Evolutionary conservation across 2,888 invertebrate genomes (phyloP).

Genomic region (Silvanus unidentatus): DNA sequence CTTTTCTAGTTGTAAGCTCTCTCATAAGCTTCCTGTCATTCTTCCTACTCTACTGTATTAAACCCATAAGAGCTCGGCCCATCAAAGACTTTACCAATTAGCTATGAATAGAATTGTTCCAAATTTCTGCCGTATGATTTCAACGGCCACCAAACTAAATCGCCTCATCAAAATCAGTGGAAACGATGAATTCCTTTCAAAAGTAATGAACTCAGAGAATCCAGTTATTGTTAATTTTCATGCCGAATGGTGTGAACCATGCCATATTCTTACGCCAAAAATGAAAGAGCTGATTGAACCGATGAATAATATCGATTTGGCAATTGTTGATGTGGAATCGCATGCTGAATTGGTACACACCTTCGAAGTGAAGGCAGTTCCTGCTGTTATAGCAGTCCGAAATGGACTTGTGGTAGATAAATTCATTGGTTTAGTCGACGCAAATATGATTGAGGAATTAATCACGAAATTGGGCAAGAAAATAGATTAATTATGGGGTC

Average conservation of each 20-base stretch:
- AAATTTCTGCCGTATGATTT: conserved; percentile 10
- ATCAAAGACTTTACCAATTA: conserved; percentile 38
- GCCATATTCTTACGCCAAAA: conserved; percentile 80
- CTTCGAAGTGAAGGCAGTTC: conserved; percentile 77
- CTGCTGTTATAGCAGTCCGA: conserved; percentile 73
- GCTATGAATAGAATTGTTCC: conserved; percentile 15
- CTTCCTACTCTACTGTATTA: conserved; percentile 48
- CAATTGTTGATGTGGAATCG: conserved; percentile 75
- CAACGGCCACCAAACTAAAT: conserved; percentile 31
- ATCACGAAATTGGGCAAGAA: conserved; percentile 56
- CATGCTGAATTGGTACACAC: conserved; percentile 78
- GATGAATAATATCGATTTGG: conserved; percentile 66
- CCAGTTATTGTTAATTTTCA: conserved; percentile 89
- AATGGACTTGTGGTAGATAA: conserved; percentile 81
- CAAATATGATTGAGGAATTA: conserved; percentile 71
- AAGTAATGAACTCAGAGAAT: conserved; percentile 77
- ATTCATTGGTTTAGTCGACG: conserved; percentile 80
- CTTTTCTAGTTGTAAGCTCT: conserved; percentile 45
- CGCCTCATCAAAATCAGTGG: conserved; percentile 56
- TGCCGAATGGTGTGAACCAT: conserved; percentile 88
- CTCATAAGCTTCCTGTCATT: conserved; percentile 47
- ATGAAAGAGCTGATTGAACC: conserved; percentile 70
- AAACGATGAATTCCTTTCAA: conserved; percentile 71
- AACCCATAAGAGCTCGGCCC: conserved; percentile 46
- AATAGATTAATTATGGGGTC: conserved; percentile 11